Conservation (phyloP, 1,140 invertebrate genomes). For the Helicoverpa zea region DNA sequence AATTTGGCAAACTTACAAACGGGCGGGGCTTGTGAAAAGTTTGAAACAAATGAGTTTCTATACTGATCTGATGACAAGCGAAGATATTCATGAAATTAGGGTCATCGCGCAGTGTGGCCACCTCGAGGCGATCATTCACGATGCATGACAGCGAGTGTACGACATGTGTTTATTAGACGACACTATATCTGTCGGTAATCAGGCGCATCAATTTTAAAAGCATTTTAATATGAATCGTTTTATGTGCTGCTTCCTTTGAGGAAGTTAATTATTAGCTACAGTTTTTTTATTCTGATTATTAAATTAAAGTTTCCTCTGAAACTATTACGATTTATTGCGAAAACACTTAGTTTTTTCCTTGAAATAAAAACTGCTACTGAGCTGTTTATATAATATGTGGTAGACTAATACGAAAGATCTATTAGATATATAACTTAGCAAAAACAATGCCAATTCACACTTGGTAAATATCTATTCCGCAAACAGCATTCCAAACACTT, state of each 20-base stretch:
- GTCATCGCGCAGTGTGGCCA: not conserved
- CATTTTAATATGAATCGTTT: constrained; percentile 29
- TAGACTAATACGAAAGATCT: not conserved
- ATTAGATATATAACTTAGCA: not conserved
- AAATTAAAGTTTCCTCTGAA: not conserved
- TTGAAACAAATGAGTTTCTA: constrained; percentile 43
- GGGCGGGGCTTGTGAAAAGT: constrained; percentile 62
- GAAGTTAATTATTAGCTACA: constrained; percentile 8
- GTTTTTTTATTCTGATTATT: constrained; percentile 9
- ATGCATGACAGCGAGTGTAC: not conserved
- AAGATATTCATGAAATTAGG: constrained; percentile 10
- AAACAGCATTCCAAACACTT: constrained; percentile 2
- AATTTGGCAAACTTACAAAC: constrained; percentile 74
- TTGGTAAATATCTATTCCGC: not conserved
- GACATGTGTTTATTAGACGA: constrained; percentile 8
- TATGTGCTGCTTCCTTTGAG: constrained; percentile 25
- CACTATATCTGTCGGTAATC: constrained; percentile 4
- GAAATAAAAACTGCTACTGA: not conserved
- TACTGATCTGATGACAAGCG: constrained; percentile 19
- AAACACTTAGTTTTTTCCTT: not conserved
- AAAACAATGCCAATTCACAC: not conserved
- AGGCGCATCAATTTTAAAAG: constrained; percentile 16
- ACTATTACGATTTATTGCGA: not conserved
- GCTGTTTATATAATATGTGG: too few species aligned
- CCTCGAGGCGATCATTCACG: not conserved